These are phyloP conservation scores for Sorex fumeus DNA, from an alignment of 2,113 vertebrate genomes.

Conservation along the genomic window DNA sequence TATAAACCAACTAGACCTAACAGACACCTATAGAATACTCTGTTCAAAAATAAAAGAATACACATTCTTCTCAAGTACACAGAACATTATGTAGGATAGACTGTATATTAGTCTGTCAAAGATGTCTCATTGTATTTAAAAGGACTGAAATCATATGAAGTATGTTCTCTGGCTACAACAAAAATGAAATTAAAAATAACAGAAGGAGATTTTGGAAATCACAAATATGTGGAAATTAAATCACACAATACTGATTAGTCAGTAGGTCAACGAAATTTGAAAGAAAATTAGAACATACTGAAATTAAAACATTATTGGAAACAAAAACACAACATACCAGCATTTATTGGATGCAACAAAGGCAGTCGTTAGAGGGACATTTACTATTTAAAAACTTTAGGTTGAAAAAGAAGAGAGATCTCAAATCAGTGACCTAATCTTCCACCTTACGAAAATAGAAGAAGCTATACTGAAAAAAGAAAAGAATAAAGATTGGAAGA, in stretches of 20 bases:
- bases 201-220: slow-evolving; percentile 16
- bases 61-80: neutral
- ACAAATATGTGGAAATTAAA: neutral
- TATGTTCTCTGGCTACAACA: neutral
- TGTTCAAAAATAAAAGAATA: neutral
- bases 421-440: neutral
- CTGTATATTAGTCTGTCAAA: neutral
- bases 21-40: neutral
- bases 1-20: neutral
- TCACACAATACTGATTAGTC: neutral
- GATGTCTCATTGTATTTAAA: neutral
- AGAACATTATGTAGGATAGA: slow-evolving; percentile 9
- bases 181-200: slow-evolving; percentile 1
- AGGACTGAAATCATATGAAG: neutral
- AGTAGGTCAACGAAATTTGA: slow-evolving; percentile 26
- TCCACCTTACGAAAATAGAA: neutral
- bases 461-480: slow-evolving; percentile 3
- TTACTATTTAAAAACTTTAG: neutral
- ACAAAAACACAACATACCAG: neutral
- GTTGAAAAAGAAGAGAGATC: neutral
- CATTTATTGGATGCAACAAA: slow-evolving; percentile 18
- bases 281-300: slow-evolving; percentile 31
- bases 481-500: slow-evolving; percentile 17
- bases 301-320: neutral
- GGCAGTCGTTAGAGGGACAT: neutral